Base-by-base conservation (phyloP, 2,888 invertebrate genomes). In the Lepeophtheirus nordmannii region DNA sequence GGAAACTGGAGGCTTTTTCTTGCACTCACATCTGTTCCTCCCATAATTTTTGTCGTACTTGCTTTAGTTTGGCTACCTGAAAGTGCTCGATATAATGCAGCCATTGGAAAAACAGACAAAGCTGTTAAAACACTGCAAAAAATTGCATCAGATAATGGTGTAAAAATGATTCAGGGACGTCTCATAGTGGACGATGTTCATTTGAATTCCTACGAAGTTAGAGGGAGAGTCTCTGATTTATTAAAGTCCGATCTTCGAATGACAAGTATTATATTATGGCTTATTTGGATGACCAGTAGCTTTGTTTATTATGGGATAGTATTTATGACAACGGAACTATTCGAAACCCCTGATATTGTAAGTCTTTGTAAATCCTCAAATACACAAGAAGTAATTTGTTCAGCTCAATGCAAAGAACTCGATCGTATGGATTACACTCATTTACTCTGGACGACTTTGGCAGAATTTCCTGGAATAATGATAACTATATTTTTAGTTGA, bases 251-350 rank as follows among this genome's bases (percentile, higher is more conserved):
- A 89, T 69, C 79, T 91, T 69, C 80, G 87, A 72, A 81, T 82
- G 69, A 93, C 93, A 3, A 92, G 92, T 12, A 74, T 91, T 23
- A 78, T 93, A 20, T 79, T 94, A 2, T 93, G 93, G 93, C 84
- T 92, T 71, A 91, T 94, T 72, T 94, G 93, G 93, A 89, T 77
- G 74, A 82, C 87, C 0, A 91, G 91, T 75, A 90, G 93, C 0
- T 93, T 94, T 78, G 89, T 90, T 74, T 94, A 94, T 76, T 94
- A 94, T 74, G 93, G 94, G 0, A 81, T 93, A 46, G 93, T 94
- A 10, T 77, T 94, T 67, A 89, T 94, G 86, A 92, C 93, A 1
- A 94, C 93, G 0, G 92, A 93, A 74, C 76, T 93, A 65, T 89
- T 92, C 76, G 87, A 87, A 75, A 82, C 83, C 23, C 65, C 69